Evolutionary conservation across 1,140 invertebrate genomes (phyloP).

Genomic region (Rhyacophila brunnea): DNA sequence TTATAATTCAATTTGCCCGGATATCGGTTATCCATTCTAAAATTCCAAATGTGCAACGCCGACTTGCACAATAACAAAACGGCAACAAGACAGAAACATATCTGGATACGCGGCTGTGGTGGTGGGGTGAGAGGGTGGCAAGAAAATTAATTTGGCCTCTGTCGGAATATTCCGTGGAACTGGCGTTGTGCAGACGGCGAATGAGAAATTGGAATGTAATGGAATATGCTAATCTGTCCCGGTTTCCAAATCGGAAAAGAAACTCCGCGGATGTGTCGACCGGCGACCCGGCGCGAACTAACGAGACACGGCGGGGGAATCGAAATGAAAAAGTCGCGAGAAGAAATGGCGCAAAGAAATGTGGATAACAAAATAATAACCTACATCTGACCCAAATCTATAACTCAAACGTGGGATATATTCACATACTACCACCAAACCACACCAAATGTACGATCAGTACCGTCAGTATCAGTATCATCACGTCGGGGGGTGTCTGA

Average conservation of each 20-base stretch:
- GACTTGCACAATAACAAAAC: constrained; percentile 14
- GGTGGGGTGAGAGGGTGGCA: background rate
- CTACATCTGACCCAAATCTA: no score
- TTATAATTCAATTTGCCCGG: background rate
- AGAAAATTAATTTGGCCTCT: constrained; percentile 29
- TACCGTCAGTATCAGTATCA: no score
- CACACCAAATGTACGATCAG: no score
- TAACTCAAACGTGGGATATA: no score
- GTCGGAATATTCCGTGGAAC: constrained; percentile 21
- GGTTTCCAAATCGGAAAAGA: constrained; percentile 35
- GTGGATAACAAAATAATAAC: background rate
- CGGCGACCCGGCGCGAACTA: no score
- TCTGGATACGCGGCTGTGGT: no score
- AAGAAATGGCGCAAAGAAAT: background rate
- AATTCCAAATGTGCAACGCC: background rate
- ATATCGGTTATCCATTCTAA: background rate
- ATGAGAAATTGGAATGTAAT: constrained; percentile 37
- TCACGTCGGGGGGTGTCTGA: no score
- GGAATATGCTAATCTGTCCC: constrained; percentile 34
- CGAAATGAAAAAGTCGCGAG: background rate
- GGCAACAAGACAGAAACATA: constrained; percentile 9
- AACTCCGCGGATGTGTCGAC: constrained; percentile 14
- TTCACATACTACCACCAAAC: no score
- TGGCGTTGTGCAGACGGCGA: constrained; percentile 28
- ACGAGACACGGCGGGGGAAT: background rate